phyloP scores from a whole-genome alignment of 2,888 invertebrate species.

The Ametastegia equiseti region DNA sequence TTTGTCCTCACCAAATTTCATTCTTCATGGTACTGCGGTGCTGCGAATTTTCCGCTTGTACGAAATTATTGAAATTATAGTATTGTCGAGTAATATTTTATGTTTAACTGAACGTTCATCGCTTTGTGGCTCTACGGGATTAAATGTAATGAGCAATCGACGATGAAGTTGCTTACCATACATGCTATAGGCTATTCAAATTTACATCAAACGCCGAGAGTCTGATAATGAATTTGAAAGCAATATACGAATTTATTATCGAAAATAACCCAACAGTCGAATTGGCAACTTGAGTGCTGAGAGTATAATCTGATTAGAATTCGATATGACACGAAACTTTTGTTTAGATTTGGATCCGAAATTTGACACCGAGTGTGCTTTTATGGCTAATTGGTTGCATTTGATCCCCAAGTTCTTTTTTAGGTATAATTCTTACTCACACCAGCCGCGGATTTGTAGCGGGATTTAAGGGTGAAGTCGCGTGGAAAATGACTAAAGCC shows the following conservation, averaged over 20 bases:
- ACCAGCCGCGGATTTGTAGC: background rate
- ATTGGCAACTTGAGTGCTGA: background rate
- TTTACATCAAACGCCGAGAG: background rate
- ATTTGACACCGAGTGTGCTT: background rate
- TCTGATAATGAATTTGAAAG: constrained; percentile 22
- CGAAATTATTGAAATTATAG: no score
- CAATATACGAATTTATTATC: background rate
- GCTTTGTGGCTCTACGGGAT: background rate
- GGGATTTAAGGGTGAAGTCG: background rate
- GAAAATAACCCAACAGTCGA: background rate
- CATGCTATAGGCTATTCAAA: background rate
- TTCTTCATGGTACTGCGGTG: background rate
- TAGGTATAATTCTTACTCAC: no score
- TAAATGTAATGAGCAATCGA: background rate
- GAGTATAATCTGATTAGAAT: background rate
- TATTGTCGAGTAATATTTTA: no score
- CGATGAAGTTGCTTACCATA: background rate
- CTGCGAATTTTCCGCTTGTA: background rate
- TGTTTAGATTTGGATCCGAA: background rate
- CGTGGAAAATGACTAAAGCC: background rate
- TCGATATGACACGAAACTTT: background rate
- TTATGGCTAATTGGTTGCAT: background rate
- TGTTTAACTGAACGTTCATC: background rate
- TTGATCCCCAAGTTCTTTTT: background rate
- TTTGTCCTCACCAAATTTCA: background rate